Base-by-base conservation (phyloP, 2,797 vertebrate species). In the Acanthurus tractus region DNA sequence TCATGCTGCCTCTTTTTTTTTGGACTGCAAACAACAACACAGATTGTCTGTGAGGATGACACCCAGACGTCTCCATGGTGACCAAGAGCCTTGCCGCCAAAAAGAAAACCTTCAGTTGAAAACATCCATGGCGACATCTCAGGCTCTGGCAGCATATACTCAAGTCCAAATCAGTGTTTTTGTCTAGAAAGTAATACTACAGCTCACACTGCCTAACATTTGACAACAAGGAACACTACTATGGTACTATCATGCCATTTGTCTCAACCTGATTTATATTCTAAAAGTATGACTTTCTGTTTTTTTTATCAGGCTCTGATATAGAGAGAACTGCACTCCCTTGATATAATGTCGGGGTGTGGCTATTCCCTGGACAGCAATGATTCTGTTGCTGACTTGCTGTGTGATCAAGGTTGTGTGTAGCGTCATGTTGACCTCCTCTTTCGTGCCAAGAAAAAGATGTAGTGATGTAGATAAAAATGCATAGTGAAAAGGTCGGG, bases 31-130 rank as follows among this genome's bases (percentile, higher is more conserved):
- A 89, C 85, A 72, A 83, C 88, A 82, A 29, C 25, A 29, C 93
- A 94, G 93, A 95, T 93, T 93, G 93, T 78, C 76, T 75, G 74
- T 81, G 76, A 83, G 80, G 78, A 78, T 85, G 90, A 78, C 83
- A 69, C 84, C 67, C 73, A 70, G 64, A 79, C 20, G 71, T 94
- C 61, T 15, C 89, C 86, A 93, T 88, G 81, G 91, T 58, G 73
- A 93, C 89, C 72, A 20, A 53, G 55, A 74, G 42, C 46, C 62
- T 54, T 56, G 56, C 54, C 18, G 55, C 85, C 84, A 79, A 87
- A 85, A 83, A 79, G 79, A 69, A 77, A 81, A 78, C 29, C 59
- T 74, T 80, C 34, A 8, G 40, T 46, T 62, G 48, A 40, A 81
- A 84, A 29, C 78, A 81, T 80, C 66, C 78, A 68, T 85, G 74